phyloP scores from a whole-genome alignment of 37 sponge, comb jelly and placozoan genomes.

The Spongilla lacustris region DNA sequence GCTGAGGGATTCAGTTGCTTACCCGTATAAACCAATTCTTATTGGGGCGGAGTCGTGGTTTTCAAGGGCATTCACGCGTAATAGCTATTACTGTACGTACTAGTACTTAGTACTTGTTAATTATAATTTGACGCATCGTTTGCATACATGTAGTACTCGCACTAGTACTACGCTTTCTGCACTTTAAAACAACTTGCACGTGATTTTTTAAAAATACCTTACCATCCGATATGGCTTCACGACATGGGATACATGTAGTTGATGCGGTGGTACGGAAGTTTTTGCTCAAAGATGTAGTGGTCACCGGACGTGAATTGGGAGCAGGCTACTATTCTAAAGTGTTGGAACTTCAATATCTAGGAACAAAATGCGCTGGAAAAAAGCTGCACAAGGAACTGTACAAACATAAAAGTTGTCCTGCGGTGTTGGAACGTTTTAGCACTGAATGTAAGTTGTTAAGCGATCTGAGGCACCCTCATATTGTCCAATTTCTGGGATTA shows the following conservation, averaged over 20 bases:
- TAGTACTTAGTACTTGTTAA: no score
- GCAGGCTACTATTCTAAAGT: slow-evolving; percentile 54
- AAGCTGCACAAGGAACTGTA: slow-evolving; percentile 51
- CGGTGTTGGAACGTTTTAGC: slow-evolving; percentile 52
- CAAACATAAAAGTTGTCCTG: slow-evolving; percentile 29
- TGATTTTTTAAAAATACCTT: neutral
- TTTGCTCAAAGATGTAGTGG: slow-evolving; percentile 30
- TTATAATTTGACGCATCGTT: no score
- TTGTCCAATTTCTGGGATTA: slow-evolving; percentile 60
- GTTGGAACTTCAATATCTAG: slow-evolving; percentile 41
- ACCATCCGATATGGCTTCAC: neutral
- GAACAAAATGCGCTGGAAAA: slow-evolving; percentile 57
- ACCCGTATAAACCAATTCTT: no score
- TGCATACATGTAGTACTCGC: no score
- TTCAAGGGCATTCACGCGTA: no score
- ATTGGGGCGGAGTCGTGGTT: no score
- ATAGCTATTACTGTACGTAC: no score
- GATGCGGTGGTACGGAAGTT: slow-evolving; percentile 20
- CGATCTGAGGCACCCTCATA: slow-evolving; percentile 47
- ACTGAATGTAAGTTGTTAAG: slow-evolving; percentile 56
- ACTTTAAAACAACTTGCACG: no score
- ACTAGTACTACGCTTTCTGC: no score
- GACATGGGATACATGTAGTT: neutral
- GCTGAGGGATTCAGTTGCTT: no score
- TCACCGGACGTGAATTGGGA: slow-evolving; percentile 47